Conservation (phyloP, 2,113 vertebrate species). For the Odontesthes bonariensis region DNA sequence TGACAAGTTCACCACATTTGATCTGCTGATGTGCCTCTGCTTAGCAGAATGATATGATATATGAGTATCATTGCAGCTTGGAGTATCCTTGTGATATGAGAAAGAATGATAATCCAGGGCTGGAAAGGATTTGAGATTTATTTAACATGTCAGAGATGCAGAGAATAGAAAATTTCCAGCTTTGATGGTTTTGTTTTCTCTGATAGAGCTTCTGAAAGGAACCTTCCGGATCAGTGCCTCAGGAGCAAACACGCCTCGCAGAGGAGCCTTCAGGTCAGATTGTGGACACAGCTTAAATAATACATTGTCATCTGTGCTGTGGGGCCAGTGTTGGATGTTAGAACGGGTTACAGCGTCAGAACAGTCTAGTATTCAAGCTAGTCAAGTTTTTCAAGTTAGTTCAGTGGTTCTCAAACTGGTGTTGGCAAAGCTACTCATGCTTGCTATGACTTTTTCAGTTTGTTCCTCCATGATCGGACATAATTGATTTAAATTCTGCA, state of each 20-base stretch:
- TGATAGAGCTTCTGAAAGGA: conserved; percentile 79
- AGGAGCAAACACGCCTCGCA: conserved; percentile 74
- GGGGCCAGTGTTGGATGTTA: neutral
- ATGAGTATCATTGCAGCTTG: neutral
- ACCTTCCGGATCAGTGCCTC: conserved; percentile 76
- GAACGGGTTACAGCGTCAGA: too few species aligned
- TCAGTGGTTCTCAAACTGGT: too few species aligned
- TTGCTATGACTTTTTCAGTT: too few species aligned
- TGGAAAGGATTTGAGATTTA: neutral
- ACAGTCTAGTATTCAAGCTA: too few species aligned
- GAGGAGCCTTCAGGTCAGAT: conserved; percentile 81
- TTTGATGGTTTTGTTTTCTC: conserved; percentile 6
- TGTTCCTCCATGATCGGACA: too few species aligned
- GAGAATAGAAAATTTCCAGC: neutral
- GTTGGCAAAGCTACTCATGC: too few species aligned
- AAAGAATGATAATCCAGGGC: too few species aligned
- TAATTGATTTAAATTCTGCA: too few species aligned
- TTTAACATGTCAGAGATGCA: neutral
- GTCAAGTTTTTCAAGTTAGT: too few species aligned
- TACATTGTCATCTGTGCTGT: neutral
- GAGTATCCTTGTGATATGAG: neutral
- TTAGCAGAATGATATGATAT: neutral
- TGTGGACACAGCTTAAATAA: too few species aligned
- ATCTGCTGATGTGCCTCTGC: neutral
- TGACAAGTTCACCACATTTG: too few species aligned